A percentile compares a stretch with the other conserved stretches of the same genome.
phyloP scores from a whole-genome alignment of 2,888 invertebrate species.

The Epirrhoe tristata region DNA sequence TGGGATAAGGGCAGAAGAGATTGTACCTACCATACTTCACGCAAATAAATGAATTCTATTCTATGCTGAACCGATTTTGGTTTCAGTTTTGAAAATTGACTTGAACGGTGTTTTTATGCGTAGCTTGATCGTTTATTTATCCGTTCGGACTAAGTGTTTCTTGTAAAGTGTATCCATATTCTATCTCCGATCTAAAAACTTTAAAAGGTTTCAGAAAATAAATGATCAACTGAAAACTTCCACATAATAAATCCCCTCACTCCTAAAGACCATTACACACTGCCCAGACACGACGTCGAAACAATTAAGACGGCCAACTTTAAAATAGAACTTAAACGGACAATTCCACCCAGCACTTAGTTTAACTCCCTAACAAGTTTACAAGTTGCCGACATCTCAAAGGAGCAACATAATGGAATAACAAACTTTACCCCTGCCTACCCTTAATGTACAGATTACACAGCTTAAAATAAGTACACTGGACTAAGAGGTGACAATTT shows the following conservation, averaged over 20 bases:
- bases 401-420: slow-evolving; percentile 56
- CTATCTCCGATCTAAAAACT: not conserved
- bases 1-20: no score
- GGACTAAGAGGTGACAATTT: slow-evolving; percentile 43
- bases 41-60: no score
- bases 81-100: no score
- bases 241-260: slow-evolving; percentile 17
- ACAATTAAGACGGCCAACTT: slow-evolving; percentile 46
- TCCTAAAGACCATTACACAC: slow-evolving; percentile 34
- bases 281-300: slow-evolving; percentile 32
- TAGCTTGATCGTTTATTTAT: no score
- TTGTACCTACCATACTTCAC: no score
- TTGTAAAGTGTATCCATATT: not conserved
- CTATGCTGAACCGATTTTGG: no score
- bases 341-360: slow-evolving; percentile 49
- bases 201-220: slow-evolving; percentile 1
- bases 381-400: slow-evolving; percentile 52
- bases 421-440: slow-evolving; percentile 48
- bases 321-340: slow-evolving; percentile 50
- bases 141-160: no score
- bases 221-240: slow-evolving; percentile 4
- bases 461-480: slow-evolving; percentile 47
- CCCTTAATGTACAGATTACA: slow-evolving; percentile 50
- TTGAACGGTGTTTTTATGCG: no score
- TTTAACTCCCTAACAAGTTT: slow-evolving; percentile 57